Base-by-base conservation (phyloP, 2,113 vertebrate genomes). In the Prinia subflava region DNA sequence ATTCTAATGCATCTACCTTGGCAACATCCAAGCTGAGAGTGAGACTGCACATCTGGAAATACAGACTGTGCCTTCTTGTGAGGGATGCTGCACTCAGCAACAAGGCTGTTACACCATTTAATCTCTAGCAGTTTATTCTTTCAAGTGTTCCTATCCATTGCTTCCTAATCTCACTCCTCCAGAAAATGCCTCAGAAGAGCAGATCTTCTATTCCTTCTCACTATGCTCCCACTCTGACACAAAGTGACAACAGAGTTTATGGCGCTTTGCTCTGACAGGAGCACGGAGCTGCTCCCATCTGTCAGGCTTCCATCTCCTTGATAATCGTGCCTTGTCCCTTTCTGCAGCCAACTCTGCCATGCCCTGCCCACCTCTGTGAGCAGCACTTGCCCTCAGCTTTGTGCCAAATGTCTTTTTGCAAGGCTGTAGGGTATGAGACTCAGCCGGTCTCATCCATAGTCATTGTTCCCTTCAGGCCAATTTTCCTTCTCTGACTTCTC, bases 371-470 rank as follows among this genome's bases (percentile, higher is more conserved):
- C 13, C 56, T 70, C 57, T 44, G 65, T 0, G 8, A 62, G 68
- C 30, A 41, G 53, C 2, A 1, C 63, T 73, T 0, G 1, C 63
- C 15, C 1, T 30, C 56, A 71, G 75, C 53, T 62, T 62, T 0
- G 1, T 21, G 62, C 19, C 90, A 90, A 59, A 62, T 23, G 30
- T 64, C 76, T 63, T 65, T 47, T 6, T 46, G 37, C 44, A 70
- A 31, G 47, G 64, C 35, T 69, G 25, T 3, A 73, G 30, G 55
- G 33, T 46, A 56, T 2, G 22, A 77, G 46, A 50, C 53, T 87
- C 55, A 39, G 33, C 37, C 3, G 2, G 19, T 23, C 57, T 89
- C 83, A 41, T 64, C 53, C 52, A 27, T 0, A 79, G 62, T 17
- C n/a, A 49, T 15, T 8, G 5, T 2, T 56, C 25, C 71, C 42